Evolutionary conservation across 2,113 vertebrate genomes (phyloP).

Genomic region (Paramormyrops kingsleyae): DNA sequence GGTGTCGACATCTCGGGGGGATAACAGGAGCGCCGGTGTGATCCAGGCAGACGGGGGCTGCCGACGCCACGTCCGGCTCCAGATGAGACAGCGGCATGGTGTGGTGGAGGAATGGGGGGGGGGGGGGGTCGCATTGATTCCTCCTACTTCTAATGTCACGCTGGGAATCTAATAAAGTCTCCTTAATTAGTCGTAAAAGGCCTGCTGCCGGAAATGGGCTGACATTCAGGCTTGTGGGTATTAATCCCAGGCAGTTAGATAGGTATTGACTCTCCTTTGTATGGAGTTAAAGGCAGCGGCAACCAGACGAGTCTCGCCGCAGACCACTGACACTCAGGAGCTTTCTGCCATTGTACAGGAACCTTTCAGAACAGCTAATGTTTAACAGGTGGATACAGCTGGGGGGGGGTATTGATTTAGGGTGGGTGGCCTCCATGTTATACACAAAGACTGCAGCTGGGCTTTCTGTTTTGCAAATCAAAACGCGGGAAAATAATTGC

Average conservation of each 20-base stretch:
- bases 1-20: neutral
- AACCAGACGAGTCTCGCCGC: neutral
- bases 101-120: neutral
- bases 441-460: neutral
- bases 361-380: neutral
- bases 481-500: neutral
- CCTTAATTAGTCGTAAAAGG: constrained; percentile 34
- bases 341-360: neutral
- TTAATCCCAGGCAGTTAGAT: constrained; percentile 38
- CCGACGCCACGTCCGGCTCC: neutral
- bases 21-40: neutral
- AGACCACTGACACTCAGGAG: neutral
- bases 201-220: constrained; percentile 30
- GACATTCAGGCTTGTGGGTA: constrained; percentile 50
- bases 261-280: constrained; percentile 29
- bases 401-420: neutral
- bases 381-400: neutral
- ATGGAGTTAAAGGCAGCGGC: neutral
- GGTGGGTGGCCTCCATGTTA: neutral
- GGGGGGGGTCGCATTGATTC: neutral
- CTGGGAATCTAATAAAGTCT: constrained; percentile 9
- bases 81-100: neutral
- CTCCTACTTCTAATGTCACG: neutral
- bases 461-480: neutral
- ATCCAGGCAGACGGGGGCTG: neutral